phyloP scores from a whole-genome alignment of 2,113 vertebrate species.

The Paracanthobrama guichenoti region DNA sequence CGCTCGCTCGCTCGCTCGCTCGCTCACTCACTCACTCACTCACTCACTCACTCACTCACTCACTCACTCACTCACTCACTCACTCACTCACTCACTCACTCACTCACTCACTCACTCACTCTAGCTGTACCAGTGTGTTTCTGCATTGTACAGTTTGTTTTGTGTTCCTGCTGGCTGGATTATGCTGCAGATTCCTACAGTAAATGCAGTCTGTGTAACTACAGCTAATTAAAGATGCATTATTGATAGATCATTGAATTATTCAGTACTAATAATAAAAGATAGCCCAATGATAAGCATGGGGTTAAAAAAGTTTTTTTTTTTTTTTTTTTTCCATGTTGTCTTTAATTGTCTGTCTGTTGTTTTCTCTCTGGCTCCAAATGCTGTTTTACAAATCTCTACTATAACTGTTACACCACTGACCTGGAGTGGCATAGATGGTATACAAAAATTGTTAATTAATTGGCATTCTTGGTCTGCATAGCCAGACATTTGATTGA shows the following conservation, averaged over 20 bases:
- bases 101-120: no score
- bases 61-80: no score
- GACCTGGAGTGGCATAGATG: background rate
- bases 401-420: background rate
- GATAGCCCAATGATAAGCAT: slow-evolving; percentile 42
- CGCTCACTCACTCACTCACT: no score
- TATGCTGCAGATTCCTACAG: slow-evolving; percentile 4
- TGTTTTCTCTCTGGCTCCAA: background rate
- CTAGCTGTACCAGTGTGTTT: background rate
- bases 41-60: no score
- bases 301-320: slow-evolving; percentile 33
- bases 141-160: background rate
- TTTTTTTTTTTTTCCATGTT: slow-evolving; percentile 52
- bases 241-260: slow-evolving; percentile 54
- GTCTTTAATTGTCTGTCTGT: slow-evolving; percentile 19
- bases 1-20: no score
- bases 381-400: background rate
- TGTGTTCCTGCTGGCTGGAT: slow-evolving; percentile 7
- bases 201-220: slow-evolving; percentile 48
- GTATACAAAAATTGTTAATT: background rate
- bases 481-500: background rate
- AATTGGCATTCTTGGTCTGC: background rate
- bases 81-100: no score
- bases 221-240: slow-evolving; percentile 58
- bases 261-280: slow-evolving; percentile 53